Conservation (phyloP, 1,140 invertebrate genomes). For the Trichomalopsis sarcophagae region DNA sequence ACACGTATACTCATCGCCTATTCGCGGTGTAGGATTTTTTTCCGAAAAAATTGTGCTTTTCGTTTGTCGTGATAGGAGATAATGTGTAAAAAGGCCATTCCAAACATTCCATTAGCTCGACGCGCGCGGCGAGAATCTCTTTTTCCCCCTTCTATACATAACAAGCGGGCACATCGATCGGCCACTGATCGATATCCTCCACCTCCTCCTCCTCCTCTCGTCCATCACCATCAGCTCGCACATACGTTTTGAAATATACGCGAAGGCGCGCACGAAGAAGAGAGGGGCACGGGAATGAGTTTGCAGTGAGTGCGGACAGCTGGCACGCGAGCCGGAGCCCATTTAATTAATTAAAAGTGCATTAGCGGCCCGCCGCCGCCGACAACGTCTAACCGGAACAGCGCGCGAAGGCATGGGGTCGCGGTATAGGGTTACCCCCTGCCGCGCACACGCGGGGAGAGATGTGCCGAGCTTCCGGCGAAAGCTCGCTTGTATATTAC, state of each 20-base stretch:
- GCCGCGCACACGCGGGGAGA: not conserved
- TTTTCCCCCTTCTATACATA: not conserved
- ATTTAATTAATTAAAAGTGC: slow-evolving; percentile 77
- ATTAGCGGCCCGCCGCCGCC: slow-evolving; percentile 63
- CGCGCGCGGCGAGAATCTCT: not conserved
- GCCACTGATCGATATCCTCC: slow-evolving; percentile 20
- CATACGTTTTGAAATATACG: slow-evolving; percentile 25
- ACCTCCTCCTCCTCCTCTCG: slow-evolving; percentile 2
- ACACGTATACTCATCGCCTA: no score
- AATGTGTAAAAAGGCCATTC: not conserved
- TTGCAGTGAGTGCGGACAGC: slow-evolving; percentile 68
- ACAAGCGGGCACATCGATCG: not conserved
- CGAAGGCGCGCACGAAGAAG: slow-evolving; percentile 17
- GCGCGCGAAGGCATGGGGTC: slow-evolving; percentile 42
- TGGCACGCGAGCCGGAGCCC: slow-evolving; percentile 72
- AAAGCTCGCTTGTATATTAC: slow-evolving; percentile 20
- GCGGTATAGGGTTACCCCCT: slow-evolving; percentile 59
- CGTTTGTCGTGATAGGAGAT: no score
- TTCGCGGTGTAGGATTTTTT: no score
- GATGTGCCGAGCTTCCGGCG: slow-evolving; percentile 48
- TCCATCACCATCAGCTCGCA: slow-evolving; percentile 36
- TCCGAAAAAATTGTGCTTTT: no score
- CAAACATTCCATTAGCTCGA: slow-evolving; percentile 45
- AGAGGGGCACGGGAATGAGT: slow-evolving; percentile 62
- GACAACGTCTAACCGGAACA: slow-evolving; percentile 65